Evolutionary conservation across 2,797 vertebrate genomes (phyloP).

Genomic region (Sphaeramia orbicularis): DNA sequence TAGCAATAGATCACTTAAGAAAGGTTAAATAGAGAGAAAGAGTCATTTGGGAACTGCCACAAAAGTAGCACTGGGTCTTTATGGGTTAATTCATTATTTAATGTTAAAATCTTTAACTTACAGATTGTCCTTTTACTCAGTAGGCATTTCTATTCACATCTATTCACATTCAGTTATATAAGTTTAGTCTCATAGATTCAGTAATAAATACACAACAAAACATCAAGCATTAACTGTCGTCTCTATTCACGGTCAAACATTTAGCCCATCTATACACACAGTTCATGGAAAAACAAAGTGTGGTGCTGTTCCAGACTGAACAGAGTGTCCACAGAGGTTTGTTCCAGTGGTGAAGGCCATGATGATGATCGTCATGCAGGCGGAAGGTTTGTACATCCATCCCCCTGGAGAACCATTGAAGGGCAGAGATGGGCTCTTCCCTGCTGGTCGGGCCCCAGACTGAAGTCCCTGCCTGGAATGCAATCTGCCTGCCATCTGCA

Average conservation of each 20-base stretch:
- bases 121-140: too few relatives aligned
- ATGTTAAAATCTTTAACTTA: too few relatives aligned
- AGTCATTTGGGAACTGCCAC: too few relatives aligned
- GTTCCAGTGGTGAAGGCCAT: conserved; percentile 32
- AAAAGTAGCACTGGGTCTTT: too few relatives aligned
- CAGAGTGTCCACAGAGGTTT: conserved; percentile 45
- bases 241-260: conserved; percentile 29
- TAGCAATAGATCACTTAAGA: too few relatives aligned
- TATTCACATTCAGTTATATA: too few relatives aligned
- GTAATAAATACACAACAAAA: conserved; percentile 17
- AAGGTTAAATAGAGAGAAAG: too few relatives aligned
- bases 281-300: conserved; percentile 59
- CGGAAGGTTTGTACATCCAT: conserved; percentile 42
- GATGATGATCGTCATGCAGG: conserved; percentile 51
- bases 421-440: conserved; percentile 55
- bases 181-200: background rate
- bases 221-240: conserved; percentile 11
- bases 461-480: conserved; percentile 81
- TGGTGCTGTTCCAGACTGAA: conserved; percentile 30
- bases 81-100: too few relatives aligned
- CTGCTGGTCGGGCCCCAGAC: conserved; percentile 59
- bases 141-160: too few relatives aligned
- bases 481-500: conserved; percentile 86
- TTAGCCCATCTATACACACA: conserved; percentile 41
- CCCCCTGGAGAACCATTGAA: conserved; percentile 64